These are phyloP conservation scores for Melanostigma gelatinosum DNA, from an alignment of 2,113 vertebrate species.

Conservation along the genomic window DNA sequence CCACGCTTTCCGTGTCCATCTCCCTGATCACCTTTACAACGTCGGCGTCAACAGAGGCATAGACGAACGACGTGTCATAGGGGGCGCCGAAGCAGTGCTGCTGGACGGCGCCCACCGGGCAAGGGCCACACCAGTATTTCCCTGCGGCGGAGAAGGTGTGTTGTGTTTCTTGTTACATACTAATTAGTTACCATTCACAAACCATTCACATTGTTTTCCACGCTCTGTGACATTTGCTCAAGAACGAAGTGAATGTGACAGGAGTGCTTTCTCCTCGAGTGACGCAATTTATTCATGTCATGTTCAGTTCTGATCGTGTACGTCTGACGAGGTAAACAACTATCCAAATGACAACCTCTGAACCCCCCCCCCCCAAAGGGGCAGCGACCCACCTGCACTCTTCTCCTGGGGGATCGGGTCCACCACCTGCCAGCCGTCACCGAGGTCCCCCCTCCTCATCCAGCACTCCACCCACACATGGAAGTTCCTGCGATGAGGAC, in stretches of 20 bases:
- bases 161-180: background rate
- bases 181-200: background rate
- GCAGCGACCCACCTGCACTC: conserved; percentile 84
- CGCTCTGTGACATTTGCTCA: background rate
- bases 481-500: conserved; percentile 84
- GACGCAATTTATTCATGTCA: too few relatives aligned
- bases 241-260: background rate
- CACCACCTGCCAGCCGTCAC: conserved; percentile 90
- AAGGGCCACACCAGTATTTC: conserved; percentile 82
- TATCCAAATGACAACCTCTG: background rate
- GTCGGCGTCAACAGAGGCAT: conserved; percentile 83
- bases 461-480: conserved; percentile 93
- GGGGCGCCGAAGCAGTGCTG: conserved; percentile 58
- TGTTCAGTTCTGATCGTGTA: too few relatives aligned
- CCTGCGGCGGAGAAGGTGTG: conserved; percentile 59
- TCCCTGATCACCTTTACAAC: conserved; percentile 39
- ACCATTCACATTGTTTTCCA: background rate
- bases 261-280: background rate
- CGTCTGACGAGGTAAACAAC: too few relatives aligned
- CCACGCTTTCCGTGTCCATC: conserved; percentile 59
- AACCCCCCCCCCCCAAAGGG: background rate
- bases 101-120: conserved; percentile 76
- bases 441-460: conserved; percentile 88
- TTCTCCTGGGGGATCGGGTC: conserved; percentile 91
- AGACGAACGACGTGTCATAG: conserved; percentile 82